Base-by-base conservation (phyloP, 2,797 vertebrate genomes). In the Crossoptilon crossoptilon region DNA sequence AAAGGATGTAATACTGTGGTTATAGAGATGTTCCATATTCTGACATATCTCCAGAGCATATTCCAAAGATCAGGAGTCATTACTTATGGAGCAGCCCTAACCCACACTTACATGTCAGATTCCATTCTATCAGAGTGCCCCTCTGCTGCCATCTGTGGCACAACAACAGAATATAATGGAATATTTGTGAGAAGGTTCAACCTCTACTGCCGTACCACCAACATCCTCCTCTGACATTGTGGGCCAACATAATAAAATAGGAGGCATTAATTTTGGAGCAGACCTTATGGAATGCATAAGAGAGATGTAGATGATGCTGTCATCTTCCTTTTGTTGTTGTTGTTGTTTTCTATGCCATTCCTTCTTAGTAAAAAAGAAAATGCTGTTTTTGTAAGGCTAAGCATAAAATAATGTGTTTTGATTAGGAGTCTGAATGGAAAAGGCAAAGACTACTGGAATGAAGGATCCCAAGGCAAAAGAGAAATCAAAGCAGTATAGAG, bases 31-130 rank as follows among this genome's bases (percentile, higher is more conserved):
- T n/a, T n/a, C 55, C 31, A 56, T n/a, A 56, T n/a, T 62, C 24
- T 87, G 86, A 88, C 77, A 94, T 62, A 91, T 69, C 90, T 88
- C 88, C 60, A 88, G 80, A 90, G 60, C 39, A 74, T 90, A 64
- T 87, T 87, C 56, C 68, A 84, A 82, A 90, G 43, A 70, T 60
- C 14, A 85, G 58, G 55, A 31, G 55, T n/a, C 18, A 56, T 21
- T n/a, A 56, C 11, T 8, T 56, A 21, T 56, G 31, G 29, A n/a
- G 18, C 31, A 56, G 31, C 55, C 7, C 55, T 56, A 18, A n/a
- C 31, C 5, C 55, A 13, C 31, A 56, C 18, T n/a, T 56, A 11
- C 18, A 8, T 21, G 11, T 56, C 55, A 56, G 55, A 21, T n/a
- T 31, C 55, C 55, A 21, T n/a, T n/a, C 17, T 56, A 17, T 56